These are phyloP conservation scores for Echinops telfairi DNA, from an alignment of 2,113 vertebrate genomes.

Conservation along the genomic window DNA sequence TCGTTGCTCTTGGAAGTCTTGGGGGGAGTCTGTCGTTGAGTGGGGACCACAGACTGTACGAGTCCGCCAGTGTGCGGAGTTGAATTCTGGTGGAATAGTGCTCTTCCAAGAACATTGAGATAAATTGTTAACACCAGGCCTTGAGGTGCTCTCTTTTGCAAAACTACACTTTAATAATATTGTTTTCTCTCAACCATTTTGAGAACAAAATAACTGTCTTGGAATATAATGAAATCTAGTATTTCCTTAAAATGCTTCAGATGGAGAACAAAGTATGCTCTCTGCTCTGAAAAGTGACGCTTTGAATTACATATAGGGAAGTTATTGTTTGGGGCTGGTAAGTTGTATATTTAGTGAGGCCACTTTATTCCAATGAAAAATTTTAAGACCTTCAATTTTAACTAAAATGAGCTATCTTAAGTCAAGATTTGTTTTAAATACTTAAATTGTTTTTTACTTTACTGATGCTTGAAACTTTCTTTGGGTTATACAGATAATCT, in stretches of 20 bases:
- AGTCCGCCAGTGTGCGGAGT: conserved; percentile 10
- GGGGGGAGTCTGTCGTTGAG: not conserved
- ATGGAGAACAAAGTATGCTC: not conserved
- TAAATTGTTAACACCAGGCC: not conserved
- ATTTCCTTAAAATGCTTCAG: conserved; percentile 39
- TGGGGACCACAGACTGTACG: not conserved
- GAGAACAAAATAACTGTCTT: conserved; percentile 1
- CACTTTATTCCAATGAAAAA: not conserved
- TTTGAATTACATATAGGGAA: not conserved
- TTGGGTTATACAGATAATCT: not conserved
- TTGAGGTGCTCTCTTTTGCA: not conserved
- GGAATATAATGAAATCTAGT: conserved; percentile 41
- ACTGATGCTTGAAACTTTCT: conserved; percentile 16
- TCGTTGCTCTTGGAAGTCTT: conserved; percentile 54
- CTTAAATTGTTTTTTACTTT: not conserved
- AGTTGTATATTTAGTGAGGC: not conserved
- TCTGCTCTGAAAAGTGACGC: conserved; percentile 13
- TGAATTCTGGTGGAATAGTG: conserved; percentile 58
- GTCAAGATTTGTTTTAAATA: conserved; percentile 27
- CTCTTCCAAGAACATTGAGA: conserved; percentile 9
- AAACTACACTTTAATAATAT: not conserved
- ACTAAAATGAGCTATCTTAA: not conserved
- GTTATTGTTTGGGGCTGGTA: not conserved
- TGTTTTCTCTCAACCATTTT: not conserved
- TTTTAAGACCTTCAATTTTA: not conserved